Conservation (phyloP, 2,888 invertebrate genomes). For the Catocala nupta region DNA sequence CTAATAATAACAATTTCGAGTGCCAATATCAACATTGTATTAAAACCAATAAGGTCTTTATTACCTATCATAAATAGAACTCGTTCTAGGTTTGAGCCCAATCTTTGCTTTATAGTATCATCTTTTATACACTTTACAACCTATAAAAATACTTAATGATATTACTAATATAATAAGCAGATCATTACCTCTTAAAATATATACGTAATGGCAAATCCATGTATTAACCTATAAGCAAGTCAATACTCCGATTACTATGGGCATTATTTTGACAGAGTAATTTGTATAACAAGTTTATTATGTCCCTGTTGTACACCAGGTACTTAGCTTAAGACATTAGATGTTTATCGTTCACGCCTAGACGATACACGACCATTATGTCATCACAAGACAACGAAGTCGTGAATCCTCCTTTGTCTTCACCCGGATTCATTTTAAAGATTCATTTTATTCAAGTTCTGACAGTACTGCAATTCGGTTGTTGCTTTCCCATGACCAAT, state of each 20-base stretch:
- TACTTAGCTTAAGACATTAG: constrained; percentile 45
- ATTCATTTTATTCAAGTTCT: constrained; percentile 48
- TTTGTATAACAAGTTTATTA: constrained; percentile 31
- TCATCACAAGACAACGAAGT: constrained; percentile 31
- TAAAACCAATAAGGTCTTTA: too few relatives aligned
- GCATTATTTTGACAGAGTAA: constrained; percentile 22
- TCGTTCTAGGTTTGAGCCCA: too few relatives aligned
- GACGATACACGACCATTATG: constrained; percentile 50
- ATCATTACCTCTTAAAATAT: background rate
- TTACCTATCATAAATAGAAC: too few relatives aligned
- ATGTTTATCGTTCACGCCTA: constrained; percentile 64
- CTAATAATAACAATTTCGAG: too few relatives aligned
- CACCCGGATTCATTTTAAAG: constrained; percentile 52
- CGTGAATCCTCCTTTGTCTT: constrained; percentile 37
- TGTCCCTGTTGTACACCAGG: constrained; percentile 29
- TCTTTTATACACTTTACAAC: background rate
- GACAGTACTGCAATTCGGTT: constrained; percentile 45
- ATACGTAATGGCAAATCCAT: constrained; percentile 10
- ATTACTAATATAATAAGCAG: background rate
- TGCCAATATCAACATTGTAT: too few relatives aligned
- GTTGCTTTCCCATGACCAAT: constrained; percentile 67
- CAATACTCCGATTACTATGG: constrained; percentile 18
- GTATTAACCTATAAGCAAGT: constrained; percentile 3
- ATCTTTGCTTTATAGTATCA: too few relatives aligned
- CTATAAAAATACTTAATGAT: background rate